Evolutionary conservation across 1,140 invertebrate genomes (phyloP).

Genomic region (Meteorus sp.): DNA sequence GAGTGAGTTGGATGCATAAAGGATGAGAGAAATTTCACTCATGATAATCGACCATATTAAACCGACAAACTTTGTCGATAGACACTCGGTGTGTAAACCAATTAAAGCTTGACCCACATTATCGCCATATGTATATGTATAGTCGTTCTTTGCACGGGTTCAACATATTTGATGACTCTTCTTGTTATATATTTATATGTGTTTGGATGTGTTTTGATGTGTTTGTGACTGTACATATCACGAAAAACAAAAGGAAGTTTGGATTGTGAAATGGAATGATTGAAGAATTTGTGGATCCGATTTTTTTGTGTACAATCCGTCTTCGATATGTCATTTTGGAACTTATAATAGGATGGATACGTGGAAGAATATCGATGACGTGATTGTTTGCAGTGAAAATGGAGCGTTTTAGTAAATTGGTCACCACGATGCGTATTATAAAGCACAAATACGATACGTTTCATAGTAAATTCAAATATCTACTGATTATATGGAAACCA

Average conservation of each 20-base stretch:
- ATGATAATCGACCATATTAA: constrained; percentile 7
- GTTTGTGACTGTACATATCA: not conserved
- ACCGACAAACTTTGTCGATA: not conserved
- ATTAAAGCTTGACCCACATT: constrained; percentile 27
- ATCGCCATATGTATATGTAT: too few species aligned
- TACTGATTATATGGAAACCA: not conserved
- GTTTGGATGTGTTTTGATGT: not conserved
- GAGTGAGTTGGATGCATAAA: not conserved
- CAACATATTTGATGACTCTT: not conserved
- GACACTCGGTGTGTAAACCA: constrained; percentile 21
- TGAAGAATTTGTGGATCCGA: too few species aligned
- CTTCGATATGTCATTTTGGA: too few species aligned
- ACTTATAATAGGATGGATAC: too few species aligned
- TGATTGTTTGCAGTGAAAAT: too few species aligned
- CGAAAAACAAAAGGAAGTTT: too few species aligned
- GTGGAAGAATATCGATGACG: too few species aligned
- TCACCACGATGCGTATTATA: too few species aligned
- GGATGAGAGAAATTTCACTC: too few species aligned
- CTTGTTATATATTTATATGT: not conserved
- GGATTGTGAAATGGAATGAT: too few species aligned
- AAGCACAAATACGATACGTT: not conserved
- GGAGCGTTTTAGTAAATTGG: too few species aligned
- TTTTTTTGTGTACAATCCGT: too few species aligned
- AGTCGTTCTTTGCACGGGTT: not conserved
- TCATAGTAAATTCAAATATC: constrained; percentile 19